Evolutionary conservation across 2,113 vertebrate species (phyloP).

Genomic region (Haemorhous mexicanus): DNA sequence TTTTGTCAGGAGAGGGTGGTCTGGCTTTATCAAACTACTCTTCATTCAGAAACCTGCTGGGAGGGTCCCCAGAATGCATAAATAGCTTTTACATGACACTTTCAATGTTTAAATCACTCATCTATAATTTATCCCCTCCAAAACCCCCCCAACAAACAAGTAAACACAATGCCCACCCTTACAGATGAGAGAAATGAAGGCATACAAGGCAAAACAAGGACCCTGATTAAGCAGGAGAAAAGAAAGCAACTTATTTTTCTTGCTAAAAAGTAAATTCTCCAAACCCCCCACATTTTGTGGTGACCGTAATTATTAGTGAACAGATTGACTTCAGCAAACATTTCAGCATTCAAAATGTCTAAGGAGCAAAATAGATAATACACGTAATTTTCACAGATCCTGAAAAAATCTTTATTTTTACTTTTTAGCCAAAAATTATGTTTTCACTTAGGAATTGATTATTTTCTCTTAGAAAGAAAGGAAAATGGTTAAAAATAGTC

Average conservation of each 20-base stretch:
- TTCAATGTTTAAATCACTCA: not conserved
- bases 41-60: not conserved
- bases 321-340: not conserved
- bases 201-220: not conserved
- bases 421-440: not conserved
- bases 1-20: not conserved
- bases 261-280: not conserved
- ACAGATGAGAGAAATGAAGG: not conserved
- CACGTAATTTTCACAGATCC: not conserved
- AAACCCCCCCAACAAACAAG: not conserved
- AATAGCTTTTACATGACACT: not conserved
- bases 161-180: not conserved
- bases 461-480: not conserved
- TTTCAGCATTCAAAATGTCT: not conserved
- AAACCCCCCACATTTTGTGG: not conserved
- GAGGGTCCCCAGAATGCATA: not conserved
- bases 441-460: not conserved
- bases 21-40: not conserved
- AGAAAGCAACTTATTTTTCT: not conserved
- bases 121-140: not conserved
- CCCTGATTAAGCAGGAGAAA: not conserved
- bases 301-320: not conserved
- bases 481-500: not conserved
- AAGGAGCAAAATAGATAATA: not conserved
- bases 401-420: not conserved